Evolutionary conservation across 2,113 vertebrate species (phyloP), one percentile per base, ranked within the genome.

Genomic region (Actenoides lindsayi): DNA sequence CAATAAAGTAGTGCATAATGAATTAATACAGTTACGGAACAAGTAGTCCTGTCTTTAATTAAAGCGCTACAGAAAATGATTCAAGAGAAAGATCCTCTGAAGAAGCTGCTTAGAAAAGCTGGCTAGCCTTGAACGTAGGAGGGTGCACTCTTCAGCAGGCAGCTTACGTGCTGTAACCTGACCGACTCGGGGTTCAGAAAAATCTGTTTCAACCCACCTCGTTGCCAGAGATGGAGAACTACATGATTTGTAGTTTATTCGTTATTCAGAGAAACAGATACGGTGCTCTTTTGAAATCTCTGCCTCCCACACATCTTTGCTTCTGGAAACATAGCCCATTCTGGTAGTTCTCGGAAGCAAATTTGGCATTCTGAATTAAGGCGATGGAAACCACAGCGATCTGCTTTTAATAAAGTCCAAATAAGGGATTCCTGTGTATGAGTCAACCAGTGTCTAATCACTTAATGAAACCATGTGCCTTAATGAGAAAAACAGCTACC

Each of bases 401-500:
- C 93, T 97, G 76, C 80, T 96, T 57, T 89, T 64, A 73, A 50
- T 76, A 25, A 83, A 86, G 53, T 69, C 88, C 92, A 84, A 76
- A 86, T 51, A 92, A 88, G 57, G 83, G 92, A 96, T 93, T 95
- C 83, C 63, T 9, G 87, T 76, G 64, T 67, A 42, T 79, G 69
- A 92, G 44, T 64, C 69, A 93, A 23, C 21, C 78, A 90, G 25
- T 75, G 42, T 31, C 89, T 95, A 92, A 82, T 95, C 95, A 92
- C 39, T 88, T 97, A 97, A 97, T 87, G 75, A 95, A 95, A 90
- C 35, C 76, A 76, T 85, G 63, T 64, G 80, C 41, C 90, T 68
- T 95, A 95, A 89, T 95, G 89, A 97, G 89, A 97, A 83, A 97
- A 97, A 96, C 1, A 97, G 89, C 89, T 91, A 89, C 75, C 50